Conservation (phyloP, 2,113 vertebrate genomes). For the Peromyscus californicus region DNA sequence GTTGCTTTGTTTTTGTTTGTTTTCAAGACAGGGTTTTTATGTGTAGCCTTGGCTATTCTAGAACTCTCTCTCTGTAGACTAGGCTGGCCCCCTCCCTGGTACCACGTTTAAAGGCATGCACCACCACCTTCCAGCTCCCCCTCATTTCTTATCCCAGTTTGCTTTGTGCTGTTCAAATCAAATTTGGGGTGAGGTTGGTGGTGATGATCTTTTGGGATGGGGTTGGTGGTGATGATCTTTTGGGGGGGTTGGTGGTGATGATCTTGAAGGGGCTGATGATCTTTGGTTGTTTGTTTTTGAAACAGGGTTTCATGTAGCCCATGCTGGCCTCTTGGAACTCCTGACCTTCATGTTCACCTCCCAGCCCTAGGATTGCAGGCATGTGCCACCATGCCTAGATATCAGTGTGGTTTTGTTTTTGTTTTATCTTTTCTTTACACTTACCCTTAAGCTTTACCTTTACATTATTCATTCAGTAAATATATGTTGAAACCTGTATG, state of each 20-base stretch:
- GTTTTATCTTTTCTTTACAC: background rate
- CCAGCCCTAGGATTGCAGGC: background rate
- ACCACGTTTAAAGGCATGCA: background rate
- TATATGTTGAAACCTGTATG: background rate
- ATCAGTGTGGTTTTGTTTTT: background rate
- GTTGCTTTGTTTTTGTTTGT: background rate
- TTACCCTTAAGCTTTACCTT: background rate
- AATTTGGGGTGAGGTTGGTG: background rate
- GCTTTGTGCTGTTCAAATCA: background rate
- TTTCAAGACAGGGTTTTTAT: background rate
- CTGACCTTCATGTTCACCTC: too few species aligned
- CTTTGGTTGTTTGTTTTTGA: background rate
- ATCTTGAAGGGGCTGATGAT: too few species aligned
- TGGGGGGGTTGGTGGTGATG: too few species aligned
- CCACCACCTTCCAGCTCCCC: background rate
- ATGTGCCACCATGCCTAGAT: background rate
- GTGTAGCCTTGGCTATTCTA: background rate
- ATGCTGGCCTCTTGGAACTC: background rate
- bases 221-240: too few species aligned
- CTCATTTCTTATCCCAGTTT: constrained; percentile 2
- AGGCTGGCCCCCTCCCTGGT: background rate
- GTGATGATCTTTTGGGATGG: background rate
- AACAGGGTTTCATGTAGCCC: background rate
- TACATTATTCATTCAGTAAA: constrained; percentile 40
- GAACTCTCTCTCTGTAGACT: background rate